Conservation (phyloP, 2,113 vertebrate genomes). For the Pteropus alecto region DNA sequence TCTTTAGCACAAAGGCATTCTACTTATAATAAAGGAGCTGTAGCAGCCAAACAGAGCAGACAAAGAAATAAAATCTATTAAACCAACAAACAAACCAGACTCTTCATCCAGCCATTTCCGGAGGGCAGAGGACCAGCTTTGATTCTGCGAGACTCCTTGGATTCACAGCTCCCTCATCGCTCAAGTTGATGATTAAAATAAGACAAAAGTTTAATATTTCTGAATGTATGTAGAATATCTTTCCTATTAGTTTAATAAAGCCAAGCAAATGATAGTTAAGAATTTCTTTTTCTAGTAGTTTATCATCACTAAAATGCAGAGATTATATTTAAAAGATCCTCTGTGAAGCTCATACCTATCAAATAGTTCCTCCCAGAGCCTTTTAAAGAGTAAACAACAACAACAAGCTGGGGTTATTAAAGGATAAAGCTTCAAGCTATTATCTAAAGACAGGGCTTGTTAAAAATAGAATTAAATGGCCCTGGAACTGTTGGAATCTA, state of each 20-base stretch:
- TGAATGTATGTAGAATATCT: not conserved
- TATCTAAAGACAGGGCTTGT: not conserved
- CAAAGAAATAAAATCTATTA: not conserved
- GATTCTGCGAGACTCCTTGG: not conserved
- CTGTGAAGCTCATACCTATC: not conserved
- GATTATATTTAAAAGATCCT: not conserved
- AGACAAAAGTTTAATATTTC: not conserved
- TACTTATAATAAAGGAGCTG: not conserved
- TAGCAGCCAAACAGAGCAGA: not conserved
- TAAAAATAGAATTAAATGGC: not conserved
- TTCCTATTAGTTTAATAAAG: not conserved
- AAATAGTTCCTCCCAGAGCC: not conserved
- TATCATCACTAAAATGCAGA: not conserved
- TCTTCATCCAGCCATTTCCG: not conserved
- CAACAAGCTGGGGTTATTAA: not conserved
- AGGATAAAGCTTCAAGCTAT: not conserved
- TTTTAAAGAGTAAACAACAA: constrained; percentile 14
- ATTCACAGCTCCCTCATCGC: not conserved
- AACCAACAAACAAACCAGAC: not conserved
- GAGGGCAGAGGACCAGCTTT: not conserved
- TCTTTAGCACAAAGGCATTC: not conserved
- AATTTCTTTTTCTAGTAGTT: not conserved
- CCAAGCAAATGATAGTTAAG: not conserved
- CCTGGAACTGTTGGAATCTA: not conserved
- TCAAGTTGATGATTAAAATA: not conserved